Base-by-base conservation (phyloP, 2,113 vertebrate species). In the Leptobrachium leishanense region DNA sequence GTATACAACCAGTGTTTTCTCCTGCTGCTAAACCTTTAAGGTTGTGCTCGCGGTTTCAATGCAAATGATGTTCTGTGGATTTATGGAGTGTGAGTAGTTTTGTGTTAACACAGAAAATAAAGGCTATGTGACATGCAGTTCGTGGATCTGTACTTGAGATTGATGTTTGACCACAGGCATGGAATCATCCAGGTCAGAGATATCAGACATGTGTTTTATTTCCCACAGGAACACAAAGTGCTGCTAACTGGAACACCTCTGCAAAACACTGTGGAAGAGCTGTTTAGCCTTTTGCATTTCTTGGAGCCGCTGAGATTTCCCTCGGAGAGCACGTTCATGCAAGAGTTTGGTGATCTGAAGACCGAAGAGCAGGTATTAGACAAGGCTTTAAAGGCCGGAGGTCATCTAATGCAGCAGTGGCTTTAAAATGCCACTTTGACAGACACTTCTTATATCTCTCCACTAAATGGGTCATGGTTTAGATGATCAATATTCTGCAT, bases 341-440 rank as follows among this genome's bases (percentile, higher is more conserved):
- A 97, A 85, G 98, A 99, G 89, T 99, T 99, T 62, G 97, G 98
- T 84, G 96, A 99, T 85, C 92, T 99, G 41, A 99, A 99, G 89
- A 98, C 97, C 10, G 98, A 99, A 77, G 97, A 98, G 62, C 98
- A 99, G 96, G 97, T 94, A 91, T 63, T 5, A 40, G 40, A 43
- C 55, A 59, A 13, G 11, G 55, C 3, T 11, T 59, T 59, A 13
- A 15, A 13, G 10, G 1, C 55, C 44, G 3, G 8, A 46, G 44
- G n/a, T n/a, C n/a, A n/a, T n/a, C n/a, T n/a, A n/a, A n/a, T n/a
- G n/a, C n/a, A n/a, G n/a, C n/a, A n/a, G n/a, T n/a, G n/a, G n/a
- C n/a, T n/a, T n/a, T n/a, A n/a, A n/a, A n/a, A n/a, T n/a, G n/a
- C n/a, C n/a, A n/a, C n/a, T n/a, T n/a, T n/a, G n/a, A n/a, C n/a